Conservation (phyloP, 2,888 invertebrate genomes). For the Beris chalybata region DNA sequence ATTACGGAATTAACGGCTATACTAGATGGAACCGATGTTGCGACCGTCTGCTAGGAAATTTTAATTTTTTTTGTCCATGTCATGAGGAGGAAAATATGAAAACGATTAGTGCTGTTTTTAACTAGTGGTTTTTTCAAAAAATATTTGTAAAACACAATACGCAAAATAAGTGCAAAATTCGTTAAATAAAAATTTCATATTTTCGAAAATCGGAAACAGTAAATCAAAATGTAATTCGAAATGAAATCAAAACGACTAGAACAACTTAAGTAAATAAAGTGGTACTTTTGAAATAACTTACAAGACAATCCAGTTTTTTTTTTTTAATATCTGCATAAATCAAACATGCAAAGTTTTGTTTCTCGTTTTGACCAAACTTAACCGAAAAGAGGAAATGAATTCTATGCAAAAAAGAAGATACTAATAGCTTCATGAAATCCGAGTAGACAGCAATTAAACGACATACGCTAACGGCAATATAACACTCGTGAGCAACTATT, state of each 20-base stretch:
- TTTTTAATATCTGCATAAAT: no score
- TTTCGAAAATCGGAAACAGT: slow-evolving; percentile 45
- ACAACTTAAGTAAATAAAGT: background rate
- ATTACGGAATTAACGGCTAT: slow-evolving; percentile 56
- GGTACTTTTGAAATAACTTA: slow-evolving; percentile 3
- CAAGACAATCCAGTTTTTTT: background rate
- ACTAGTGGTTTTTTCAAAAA: background rate
- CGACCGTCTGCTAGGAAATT: slow-evolving; percentile 42
- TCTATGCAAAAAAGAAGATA: no score
- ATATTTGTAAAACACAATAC: background rate
- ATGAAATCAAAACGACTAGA: slow-evolving; percentile 10
- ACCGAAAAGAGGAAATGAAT: no score
- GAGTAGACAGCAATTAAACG: no score
- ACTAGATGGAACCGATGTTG: slow-evolving; percentile 50
- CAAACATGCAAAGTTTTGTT: no score
- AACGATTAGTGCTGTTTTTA: background rate
- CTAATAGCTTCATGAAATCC: no score
- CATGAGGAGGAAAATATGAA: slow-evolving; percentile 6
- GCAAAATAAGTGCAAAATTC: slow-evolving; percentile 20
- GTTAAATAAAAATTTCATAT: slow-evolving; percentile 14
- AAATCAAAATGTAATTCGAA: slow-evolving; percentile 49
- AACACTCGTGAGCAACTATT: no score
- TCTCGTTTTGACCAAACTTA: no score
- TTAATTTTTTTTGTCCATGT: background rate
- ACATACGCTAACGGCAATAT: no score